A percentile compares a stretch with the other conserved stretches of the same genome.
Evolutionary conservation across 2,797 vertebrate species (phyloP).

Genomic region (Poecilia gillii): DNA sequence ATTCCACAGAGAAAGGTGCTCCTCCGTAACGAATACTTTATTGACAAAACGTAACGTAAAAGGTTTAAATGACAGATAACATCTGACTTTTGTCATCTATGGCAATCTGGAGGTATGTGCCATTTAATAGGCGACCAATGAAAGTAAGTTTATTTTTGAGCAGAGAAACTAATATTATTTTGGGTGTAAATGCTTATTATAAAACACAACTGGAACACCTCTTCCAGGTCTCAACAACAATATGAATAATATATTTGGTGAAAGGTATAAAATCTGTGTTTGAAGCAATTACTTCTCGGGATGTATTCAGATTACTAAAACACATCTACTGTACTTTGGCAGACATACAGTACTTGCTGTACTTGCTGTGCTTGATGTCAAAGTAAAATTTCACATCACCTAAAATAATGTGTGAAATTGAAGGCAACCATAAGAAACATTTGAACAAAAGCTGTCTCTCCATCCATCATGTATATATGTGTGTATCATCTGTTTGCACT

Average conservation of each 20-base stretch:
- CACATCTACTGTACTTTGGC: conserved; percentile 30
- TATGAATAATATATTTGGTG: not conserved
- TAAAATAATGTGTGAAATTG: conserved; percentile 2
- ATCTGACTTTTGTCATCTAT: not conserved
- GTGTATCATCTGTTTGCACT: conserved; percentile 9
- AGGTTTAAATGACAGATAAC: not conserved
- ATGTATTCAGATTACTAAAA: not conserved
- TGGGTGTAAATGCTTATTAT: not conserved
- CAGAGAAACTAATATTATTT: not conserved
- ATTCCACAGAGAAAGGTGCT: not conserved
- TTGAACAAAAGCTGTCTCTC: conserved; percentile 27
- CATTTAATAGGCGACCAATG: not conserved
- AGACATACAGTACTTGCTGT: conserved; percentile 27
- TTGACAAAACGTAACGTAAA: not conserved
- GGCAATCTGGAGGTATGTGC: not conserved
- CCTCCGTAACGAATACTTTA: not conserved
- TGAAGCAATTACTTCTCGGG: not conserved
- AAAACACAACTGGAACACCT: not conserved
- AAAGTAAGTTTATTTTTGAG: not conserved
- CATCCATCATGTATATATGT: conserved; percentile 5
- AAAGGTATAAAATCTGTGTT: not conserved
- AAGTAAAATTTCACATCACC: conserved; percentile 27
- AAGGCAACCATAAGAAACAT: conserved; percentile 42
- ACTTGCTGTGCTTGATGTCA: conserved; percentile 30
- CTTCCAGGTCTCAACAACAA: not conserved